These are phyloP conservation scores for Halictus quadricinctus DNA, from an alignment of 2,888 invertebrate genomes.

Conservation along the genomic window DNA sequence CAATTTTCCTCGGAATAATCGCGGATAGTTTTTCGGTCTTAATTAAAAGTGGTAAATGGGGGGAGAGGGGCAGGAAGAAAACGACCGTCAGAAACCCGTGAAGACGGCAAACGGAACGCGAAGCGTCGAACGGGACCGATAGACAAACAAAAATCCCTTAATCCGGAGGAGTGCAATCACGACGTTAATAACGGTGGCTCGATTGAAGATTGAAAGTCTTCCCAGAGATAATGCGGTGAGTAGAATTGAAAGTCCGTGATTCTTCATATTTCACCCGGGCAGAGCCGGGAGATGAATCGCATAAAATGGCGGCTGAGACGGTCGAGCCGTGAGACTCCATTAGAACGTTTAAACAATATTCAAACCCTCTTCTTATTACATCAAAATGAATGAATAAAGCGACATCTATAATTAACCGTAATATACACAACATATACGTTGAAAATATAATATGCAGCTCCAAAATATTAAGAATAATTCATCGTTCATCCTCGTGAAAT, in stretches of 20 bases:
- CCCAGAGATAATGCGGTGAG: conserved; percentile 37
- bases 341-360: not conserved
- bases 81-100: not conserved
- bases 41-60: conserved; percentile 8
- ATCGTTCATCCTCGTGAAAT: no score
- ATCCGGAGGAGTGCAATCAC: conserved; percentile 40
- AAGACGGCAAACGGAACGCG: conserved; percentile 24
- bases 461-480: no score
- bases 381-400: not conserved
- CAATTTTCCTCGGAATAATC: not conserved
- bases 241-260: conserved; percentile 50
- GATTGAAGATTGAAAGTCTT: conserved; percentile 48
- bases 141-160: conserved; percentile 55
- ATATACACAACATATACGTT: not conserved
- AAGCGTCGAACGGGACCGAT: conserved; percentile 31
- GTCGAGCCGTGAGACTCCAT: conserved; percentile 3
- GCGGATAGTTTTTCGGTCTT: conserved; percentile 2
- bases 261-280: conserved; percentile 41
- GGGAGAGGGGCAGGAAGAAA: not conserved
- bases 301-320: conserved; percentile 26
- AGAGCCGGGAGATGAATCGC: conserved; percentile 32
- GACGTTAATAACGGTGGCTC: conserved; percentile 50
- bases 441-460: no score
- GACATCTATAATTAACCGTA: not conserved
- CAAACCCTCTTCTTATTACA: not conserved